phyloP scores from a whole-genome alignment of 2,113 vertebrate species.

The Parus major region DNA sequence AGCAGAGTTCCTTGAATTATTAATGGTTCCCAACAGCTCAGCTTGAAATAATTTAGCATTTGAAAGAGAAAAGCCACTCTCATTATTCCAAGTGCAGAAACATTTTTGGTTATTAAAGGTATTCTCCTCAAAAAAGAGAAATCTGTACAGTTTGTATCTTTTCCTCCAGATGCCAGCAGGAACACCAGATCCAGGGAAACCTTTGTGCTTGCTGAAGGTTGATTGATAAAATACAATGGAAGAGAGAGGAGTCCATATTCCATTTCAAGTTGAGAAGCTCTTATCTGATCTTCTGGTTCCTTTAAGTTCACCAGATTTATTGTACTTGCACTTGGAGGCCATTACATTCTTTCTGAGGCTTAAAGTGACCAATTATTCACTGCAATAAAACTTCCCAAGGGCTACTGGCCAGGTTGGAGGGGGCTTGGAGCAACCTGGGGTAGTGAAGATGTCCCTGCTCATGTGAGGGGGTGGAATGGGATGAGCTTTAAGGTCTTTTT shows the following conservation, averaged over 20 bases:
- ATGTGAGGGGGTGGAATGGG: accelerated
- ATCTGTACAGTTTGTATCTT: slow-evolving; percentile 39
- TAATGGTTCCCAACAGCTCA: slow-evolving; percentile 71
- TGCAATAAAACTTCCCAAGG: not conserved
- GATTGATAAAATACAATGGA: slow-evolving; percentile 56
- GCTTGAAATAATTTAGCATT: slow-evolving; percentile 73
- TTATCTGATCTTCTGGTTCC: not conserved
- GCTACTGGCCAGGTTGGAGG: not conserved
- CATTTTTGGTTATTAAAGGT: slow-evolving; percentile 64
- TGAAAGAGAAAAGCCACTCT: slow-evolving; percentile 68
- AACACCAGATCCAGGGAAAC: slow-evolving; percentile 19
- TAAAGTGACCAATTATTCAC: not conserved
- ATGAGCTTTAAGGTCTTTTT: not conserved
- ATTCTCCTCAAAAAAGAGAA: slow-evolving; percentile 23
- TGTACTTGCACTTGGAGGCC: not conserved
- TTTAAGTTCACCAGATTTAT: not conserved
- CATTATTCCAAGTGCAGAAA: slow-evolving; percentile 65
- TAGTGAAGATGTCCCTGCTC: not conserved
- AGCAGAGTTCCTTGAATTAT: slow-evolving; percentile 67
- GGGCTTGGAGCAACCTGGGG: not conserved
- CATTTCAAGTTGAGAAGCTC: not conserved
- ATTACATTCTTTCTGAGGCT: not conserved
- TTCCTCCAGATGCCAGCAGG: slow-evolving; percentile 46
- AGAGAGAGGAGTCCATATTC: not conserved
- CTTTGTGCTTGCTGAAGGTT: slow-evolving; percentile 37